Base-by-base conservation (phyloP, 2,888 invertebrate genomes). In the Melangyna quadrimaculata region DNA sequence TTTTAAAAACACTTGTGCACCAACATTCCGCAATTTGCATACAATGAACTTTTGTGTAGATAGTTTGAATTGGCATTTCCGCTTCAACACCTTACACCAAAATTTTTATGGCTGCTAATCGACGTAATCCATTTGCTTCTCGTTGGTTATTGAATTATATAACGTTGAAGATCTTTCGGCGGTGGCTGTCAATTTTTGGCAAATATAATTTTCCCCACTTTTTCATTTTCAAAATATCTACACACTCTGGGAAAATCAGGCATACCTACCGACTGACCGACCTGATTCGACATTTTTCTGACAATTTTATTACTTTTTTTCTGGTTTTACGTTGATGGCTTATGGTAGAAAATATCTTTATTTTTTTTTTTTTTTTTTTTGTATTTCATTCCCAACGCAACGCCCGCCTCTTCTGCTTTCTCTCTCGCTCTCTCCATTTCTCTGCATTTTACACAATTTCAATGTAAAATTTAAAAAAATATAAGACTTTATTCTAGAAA, bases 401-500 rank as follows among this genome's bases (percentile, higher is more conserved):
- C 19, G 27, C 43, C 63, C 51, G 8, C 45, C 19, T 57, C 43
- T 55, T 29, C 24, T 14, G 5, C 14, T 7, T 57, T 48, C 10
- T 35, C 29, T 29, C 22, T 35, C 12, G 29, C 32, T 43, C 17
- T 71, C 40, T 59, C 37, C 53, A 45, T 40, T 57, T 48, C 43
- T 57, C 61, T 59, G 37, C 22, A 72, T 63, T 48, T 79, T 69
- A 77, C 67, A 72, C 67, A 72, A 77, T 61, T 67, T 65, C 48
- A 59, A 61, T 75, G 84, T 78, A 59, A 59, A 35, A 55, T 0
- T 17, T 17, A 45, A 17, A 63, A 84, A 65, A 71, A n/a, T n/a
- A n/a, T n/a, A n/a, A n/a, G n/a, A 75, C 61, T 63, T 57, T 77
- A 32, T 70, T 80, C 86, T 86, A 70, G 81, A 86, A 86, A 86